Base-by-base conservation (phyloP, 2,888 invertebrate species). In the Drosophila crucigera region DNA sequence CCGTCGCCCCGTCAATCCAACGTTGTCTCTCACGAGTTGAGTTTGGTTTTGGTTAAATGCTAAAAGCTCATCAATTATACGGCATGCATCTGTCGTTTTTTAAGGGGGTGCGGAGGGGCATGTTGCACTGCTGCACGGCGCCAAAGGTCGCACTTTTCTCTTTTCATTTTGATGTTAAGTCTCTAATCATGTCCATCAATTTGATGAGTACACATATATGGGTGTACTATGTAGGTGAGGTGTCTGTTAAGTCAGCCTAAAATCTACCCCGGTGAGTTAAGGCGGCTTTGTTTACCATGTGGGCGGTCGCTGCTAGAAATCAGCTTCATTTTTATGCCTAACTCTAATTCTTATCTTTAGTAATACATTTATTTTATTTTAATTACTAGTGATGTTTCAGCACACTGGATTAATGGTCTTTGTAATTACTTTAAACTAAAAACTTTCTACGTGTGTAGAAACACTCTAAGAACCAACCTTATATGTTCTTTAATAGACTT, bases 11-110 rank as follows among this genome's bases (percentile, higher is more conserved):
- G 71, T 63, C 72, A 71, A 63, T 63, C 54, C 41, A 14, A 39
- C 10, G 9, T 14, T 62, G 31, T 56, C 60, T 59, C 68, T 58
- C 59, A 55, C 39, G 67, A 76, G 62, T 59, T 76, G 69, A 76
- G 69, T 78, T 70, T 56, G 35, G 39, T 69, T 54, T 84, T 74
- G 76, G 75, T 78, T 78, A 74, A 83, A 83, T 90, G 78, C 90
- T 89, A 90, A 90, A 91, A 91, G 89, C 91, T 91, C 91, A 91
- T 91, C 87, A 91, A 91, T 91, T 89, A 91, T 86, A 76, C 55
- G 72, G 62, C 66, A 56, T 78, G 83, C 83, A 85, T 89, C 89
- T 84, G 87, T 79, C 87, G 83, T 69, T 52, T 75, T 73, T 30
- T 62, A n/a, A 47, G n/a, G 4, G 19, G n/a, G 19, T 2, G 6